Percentiles rank a stretch among this genome's conserved stretches.
Evolutionary conservation across 1,140 invertebrate species (phyloP).

Genomic region (Bombyx mandarina): DNA sequence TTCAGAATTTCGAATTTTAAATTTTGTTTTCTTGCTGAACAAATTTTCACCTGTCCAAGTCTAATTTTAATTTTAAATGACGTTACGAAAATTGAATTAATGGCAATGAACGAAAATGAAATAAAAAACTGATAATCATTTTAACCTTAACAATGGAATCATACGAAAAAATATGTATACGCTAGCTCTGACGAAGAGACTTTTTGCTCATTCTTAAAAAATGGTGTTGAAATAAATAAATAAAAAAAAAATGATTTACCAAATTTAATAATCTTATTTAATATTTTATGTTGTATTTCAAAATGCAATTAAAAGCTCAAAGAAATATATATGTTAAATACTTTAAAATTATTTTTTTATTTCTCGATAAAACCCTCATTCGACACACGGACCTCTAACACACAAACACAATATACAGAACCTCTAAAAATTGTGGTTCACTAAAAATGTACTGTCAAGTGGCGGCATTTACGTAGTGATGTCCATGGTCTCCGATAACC

Average conservation of each 20-base stretch:
- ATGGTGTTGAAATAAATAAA: slow-evolving; percentile 58
- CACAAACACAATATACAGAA: no score
- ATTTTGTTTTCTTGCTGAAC: background rate
- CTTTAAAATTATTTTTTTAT: slow-evolving; percentile 59
- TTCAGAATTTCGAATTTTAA: slow-evolving; percentile 9
- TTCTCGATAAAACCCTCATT: slow-evolving; percentile 8
- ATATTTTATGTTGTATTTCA: slow-evolving; percentile 74
- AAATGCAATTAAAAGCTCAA: slow-evolving; percentile 74
- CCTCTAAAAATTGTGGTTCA: no score
- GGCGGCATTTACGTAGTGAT: no score
- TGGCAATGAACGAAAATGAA: slow-evolving; percentile 28
- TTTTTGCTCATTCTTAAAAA: slow-evolving; percentile 70
- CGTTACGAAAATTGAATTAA: slow-evolving; percentile 19
- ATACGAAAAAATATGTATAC: slow-evolving; percentile 70
- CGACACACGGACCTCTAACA: no score
- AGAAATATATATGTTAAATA: slow-evolving; percentile 74
- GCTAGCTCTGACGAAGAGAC: slow-evolving; percentile 68
- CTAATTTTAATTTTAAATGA: slow-evolving; percentile 2
- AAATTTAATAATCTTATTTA: slow-evolving; percentile 73
- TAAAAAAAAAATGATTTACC: slow-evolving; percentile 58
- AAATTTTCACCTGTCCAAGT: background rate
- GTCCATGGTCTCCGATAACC: no score
- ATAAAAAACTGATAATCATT: slow-evolving; percentile 54
- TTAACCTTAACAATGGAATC: slow-evolving; percentile 55
- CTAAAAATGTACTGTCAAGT: no score